Evolutionary conservation across 2,113 vertebrate species (phyloP), one percentile per base, ranked within the genome.

Genomic region (Cygnus buccinator): DNA sequence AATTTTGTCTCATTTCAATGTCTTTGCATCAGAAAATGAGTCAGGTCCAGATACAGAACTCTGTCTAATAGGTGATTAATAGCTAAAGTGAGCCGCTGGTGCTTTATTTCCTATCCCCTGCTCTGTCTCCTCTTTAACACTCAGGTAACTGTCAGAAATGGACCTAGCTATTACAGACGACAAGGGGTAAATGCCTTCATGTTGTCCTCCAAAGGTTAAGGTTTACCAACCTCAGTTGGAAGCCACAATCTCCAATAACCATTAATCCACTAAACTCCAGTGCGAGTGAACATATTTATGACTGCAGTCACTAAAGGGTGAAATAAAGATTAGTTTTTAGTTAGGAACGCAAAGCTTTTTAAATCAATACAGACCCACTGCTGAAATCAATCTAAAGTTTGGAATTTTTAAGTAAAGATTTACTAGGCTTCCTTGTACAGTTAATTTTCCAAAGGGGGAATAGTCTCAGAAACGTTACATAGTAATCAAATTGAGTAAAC

Each of bases 251-350:
- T 97, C 97, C 98, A 98, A 98, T 97, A 98, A 97, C 98, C 98
- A 98, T 98, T 97, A 98, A 98, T 98, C 98, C 96, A 97, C 97
- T 98, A 97, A 96, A 90, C 96, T 97, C 97, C 95, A 96, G 97
- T 97, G 95, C 70, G 48, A 97, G 94, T 80, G 96, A 98, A 95
- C 98, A 98, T 98, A 98, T 98, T 98, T 98, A 98, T 96, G 97
- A 91, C 98, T 98, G 97, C 95, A 98, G 98, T 97, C 98, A 98
- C 98, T 98, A 98, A 98, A 98, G 97, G 98, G 98, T 98, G 98
- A 98, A 98, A 98, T 98, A 98, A 98, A 98, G 98, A 98, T 98
- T 98, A 98, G 98, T 97, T 98, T 98, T 98, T 98, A 98, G 97
- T 98, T 98, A 98, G 98, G 98, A 98, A 98, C 97, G 97, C 98